These are phyloP conservation scores for Chaetorhynchus papuensis DNA, from an alignment of 2,113 vertebrate species.

Conservation along the genomic window DNA sequence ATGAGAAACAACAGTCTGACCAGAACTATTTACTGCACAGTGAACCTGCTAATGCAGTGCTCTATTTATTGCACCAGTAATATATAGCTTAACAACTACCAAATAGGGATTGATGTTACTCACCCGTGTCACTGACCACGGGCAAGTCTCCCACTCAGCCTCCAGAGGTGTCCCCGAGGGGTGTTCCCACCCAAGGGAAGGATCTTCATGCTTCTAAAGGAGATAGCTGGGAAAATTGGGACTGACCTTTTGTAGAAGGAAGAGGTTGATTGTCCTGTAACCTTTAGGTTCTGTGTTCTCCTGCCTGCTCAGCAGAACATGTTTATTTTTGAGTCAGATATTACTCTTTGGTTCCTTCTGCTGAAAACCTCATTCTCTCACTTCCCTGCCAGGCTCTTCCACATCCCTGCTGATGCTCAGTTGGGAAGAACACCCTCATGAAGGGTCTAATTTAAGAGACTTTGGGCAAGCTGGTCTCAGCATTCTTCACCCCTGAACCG, in stretches of 20 bases:
- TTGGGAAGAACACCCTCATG: rapidly evolving
- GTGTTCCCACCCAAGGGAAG: not conserved
- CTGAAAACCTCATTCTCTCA: not conserved
- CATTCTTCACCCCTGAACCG: not conserved
- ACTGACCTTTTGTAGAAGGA: not conserved
- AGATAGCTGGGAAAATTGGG: not conserved
- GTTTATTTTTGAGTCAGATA: not conserved
- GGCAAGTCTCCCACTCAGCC: not conserved
- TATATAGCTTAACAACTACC: not conserved
- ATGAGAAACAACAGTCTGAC: not conserved
- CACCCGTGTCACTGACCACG: not conserved
- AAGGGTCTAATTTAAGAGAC: not conserved
- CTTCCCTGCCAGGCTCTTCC: not conserved
- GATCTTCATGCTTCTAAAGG: not conserved
- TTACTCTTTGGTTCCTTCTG: not conserved
- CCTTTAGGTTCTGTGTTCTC: not conserved
- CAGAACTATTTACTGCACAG: not conserved
- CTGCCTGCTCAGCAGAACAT: not conserved
- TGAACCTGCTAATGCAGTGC: not conserved
- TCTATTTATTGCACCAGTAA: not conserved
- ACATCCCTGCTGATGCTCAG: not conserved
- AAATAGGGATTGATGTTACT: not conserved
- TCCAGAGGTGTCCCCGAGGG: not conserved
- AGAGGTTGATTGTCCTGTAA: not conserved
- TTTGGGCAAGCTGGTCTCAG: not conserved